phyloP scores from a whole-genome alignment of 2,888 invertebrate genomes.

The Lucinisca nassula region DNA sequence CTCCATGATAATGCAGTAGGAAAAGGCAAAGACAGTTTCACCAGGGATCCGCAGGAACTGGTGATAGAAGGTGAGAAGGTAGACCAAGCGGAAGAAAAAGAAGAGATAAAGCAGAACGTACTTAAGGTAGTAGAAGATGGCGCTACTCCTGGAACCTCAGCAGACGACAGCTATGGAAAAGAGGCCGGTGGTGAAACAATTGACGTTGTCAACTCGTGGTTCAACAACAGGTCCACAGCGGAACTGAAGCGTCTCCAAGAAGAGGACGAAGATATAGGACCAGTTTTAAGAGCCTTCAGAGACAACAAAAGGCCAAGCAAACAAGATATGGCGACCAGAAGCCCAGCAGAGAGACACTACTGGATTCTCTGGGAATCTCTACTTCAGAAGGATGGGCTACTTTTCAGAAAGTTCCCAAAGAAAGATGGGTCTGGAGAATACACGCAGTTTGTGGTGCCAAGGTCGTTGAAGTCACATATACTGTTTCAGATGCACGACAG shows the following conservation, averaged over 20 bases:
- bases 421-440: not conserved
- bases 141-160: not conserved
- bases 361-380: not conserved
- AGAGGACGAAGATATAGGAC: conserved; percentile 16
- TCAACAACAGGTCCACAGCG: not conserved
- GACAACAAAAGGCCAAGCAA: not conserved
- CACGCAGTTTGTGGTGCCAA: conserved; percentile 8
- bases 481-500: conserved; percentile 13
- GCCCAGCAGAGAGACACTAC: conserved; percentile 7
- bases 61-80: too few relatives aligned
- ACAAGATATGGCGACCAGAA: not conserved
- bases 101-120: not conserved
- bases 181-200: not conserved
- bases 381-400: not conserved
- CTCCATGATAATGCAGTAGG: not conserved
- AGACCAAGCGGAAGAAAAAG: not conserved
- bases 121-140: not conserved
- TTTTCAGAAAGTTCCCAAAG: not conserved
- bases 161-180: not conserved
- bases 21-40: not conserved
- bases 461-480: conserved; percentile 6
- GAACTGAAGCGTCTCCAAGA: conserved; percentile 4
- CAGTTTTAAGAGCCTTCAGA: not conserved
- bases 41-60: not conserved
- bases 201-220: not conserved